phyloP scores from a whole-genome alignment of 2,888 invertebrate species.

The Drosophila demipolita region DNA sequence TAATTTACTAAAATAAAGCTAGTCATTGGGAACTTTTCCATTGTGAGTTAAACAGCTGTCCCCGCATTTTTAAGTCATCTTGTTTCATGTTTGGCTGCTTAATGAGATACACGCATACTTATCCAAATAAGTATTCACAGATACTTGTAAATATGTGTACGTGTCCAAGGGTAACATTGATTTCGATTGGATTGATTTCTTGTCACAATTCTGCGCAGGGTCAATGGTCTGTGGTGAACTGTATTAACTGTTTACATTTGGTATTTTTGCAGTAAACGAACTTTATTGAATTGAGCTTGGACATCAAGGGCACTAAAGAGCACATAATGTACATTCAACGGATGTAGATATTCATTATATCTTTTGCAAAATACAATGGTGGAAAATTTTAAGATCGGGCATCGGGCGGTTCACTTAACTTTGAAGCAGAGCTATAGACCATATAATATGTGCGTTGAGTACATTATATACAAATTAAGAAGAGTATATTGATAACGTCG shows the following conservation, averaged over 20 bases:
- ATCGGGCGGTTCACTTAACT: conserved; percentile 50
- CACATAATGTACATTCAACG: conserved; percentile 8
- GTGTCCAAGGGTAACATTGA: conserved; percentile 8
- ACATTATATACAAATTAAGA: conserved; percentile 10
- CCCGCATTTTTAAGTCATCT: conserved; percentile 64
- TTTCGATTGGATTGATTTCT: conserved; percentile 31
- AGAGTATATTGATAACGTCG: conserved; percentile 18
- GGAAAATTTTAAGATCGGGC: conserved; percentile 13
- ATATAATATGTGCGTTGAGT: conserved; percentile 2
- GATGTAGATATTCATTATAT: conserved; percentile 36
- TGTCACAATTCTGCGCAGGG: not conserved
- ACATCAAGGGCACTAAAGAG: conserved; percentile 12
- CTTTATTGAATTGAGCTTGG: conserved; percentile 42
- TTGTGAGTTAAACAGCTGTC: conserved; percentile 16
- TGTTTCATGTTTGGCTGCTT: conserved; percentile 36
- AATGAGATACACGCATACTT: conserved; percentile 36
- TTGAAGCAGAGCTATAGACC: conserved; percentile 1
- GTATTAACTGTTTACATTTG: conserved; percentile 6
- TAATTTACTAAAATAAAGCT: conserved; percentile 24
- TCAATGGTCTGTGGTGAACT: conserved; percentile 7
- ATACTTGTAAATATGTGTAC: not conserved
- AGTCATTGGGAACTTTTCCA: not conserved
- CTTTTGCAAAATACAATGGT: conserved; percentile 32
- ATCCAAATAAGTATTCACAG: not conserved
- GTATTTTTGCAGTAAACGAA: conserved; percentile 44